phyloP scores from a whole-genome alignment of 2,797 vertebrate genomes.

The Peromyscus melanophrys region DNA sequence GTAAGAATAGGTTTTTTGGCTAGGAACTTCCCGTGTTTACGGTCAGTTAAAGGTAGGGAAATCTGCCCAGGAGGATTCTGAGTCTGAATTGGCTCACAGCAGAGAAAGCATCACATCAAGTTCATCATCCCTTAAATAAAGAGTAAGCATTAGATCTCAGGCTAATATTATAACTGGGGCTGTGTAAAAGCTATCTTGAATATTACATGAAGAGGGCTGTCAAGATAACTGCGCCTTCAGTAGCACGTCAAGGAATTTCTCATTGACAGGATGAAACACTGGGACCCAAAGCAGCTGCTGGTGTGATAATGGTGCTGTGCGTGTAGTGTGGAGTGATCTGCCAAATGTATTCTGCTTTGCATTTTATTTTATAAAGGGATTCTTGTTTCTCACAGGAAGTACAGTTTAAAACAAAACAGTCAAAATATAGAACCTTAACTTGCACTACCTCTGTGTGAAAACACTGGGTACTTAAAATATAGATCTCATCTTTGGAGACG shows the following conservation, averaged over 20 bases:
- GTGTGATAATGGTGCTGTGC: constrained; percentile 51
- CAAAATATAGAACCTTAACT: constrained; percentile 1
- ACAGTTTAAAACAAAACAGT: neutral
- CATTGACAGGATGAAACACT: constrained; percentile 73
- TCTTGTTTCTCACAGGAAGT: constrained; percentile 48
- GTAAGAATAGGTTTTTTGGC: constrained; percentile 77
- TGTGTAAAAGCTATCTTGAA: constrained; percentile 85
- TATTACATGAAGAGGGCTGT: constrained; percentile 82
- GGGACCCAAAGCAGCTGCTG: constrained; percentile 38
- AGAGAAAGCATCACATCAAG: constrained; percentile 84
- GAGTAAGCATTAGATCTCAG: constrained; percentile 80
- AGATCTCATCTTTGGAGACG: neutral
- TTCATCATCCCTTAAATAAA: constrained; percentile 84
- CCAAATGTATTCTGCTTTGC: constrained; percentile 59
- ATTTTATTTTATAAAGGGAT: constrained; percentile 59
- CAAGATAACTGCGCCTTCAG: constrained; percentile 82
- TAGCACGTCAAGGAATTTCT: constrained; percentile 81
- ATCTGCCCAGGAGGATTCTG: constrained; percentile 59
- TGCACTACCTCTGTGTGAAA: neutral
- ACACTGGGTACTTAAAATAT: constrained; percentile 42
- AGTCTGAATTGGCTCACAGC: constrained; percentile 66
- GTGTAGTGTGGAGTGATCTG: constrained; percentile 1
- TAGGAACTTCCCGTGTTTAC: constrained; percentile 74
- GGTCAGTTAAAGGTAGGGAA: constrained; percentile 64
- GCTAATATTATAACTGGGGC: constrained; percentile 68